These are phyloP conservation scores for Vipera latastei DNA, from an alignment of 2,797 vertebrate species.

Conservation along the genomic window DNA sequence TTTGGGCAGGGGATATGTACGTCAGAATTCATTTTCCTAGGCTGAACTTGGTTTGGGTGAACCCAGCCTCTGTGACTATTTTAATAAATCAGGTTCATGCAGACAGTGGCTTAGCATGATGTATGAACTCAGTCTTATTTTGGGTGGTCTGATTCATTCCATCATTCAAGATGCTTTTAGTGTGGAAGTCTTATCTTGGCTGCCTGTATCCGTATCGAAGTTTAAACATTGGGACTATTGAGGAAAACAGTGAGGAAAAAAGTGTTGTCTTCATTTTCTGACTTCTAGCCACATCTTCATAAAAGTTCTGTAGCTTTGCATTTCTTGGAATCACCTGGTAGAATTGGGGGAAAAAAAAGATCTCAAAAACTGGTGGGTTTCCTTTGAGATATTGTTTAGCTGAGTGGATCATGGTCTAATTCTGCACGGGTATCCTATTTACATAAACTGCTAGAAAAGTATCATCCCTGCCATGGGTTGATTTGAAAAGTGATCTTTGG, in stretches of 20 bases:
- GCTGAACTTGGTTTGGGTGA: background rate
- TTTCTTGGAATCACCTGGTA: background rate
- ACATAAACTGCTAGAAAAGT: background rate
- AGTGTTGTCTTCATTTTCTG: background rate
- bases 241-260: background rate
- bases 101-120: background rate
- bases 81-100: background rate
- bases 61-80: background rate
- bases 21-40: background rate
- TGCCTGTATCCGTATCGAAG: background rate
- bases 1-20: background rate
- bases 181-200: background rate
- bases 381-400: background rate
- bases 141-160: background rate
- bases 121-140: background rate
- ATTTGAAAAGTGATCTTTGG: background rate
- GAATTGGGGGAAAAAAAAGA: background rate
- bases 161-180: background rate
- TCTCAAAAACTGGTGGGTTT: background rate
- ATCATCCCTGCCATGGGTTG: background rate
- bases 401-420: background rate
- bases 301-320: background rate
- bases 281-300: background rate
- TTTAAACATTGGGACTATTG: background rate
- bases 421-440: background rate